Base-by-base conservation (phyloP, 1,140 invertebrate genomes). In the Bombus confusus region DNA sequence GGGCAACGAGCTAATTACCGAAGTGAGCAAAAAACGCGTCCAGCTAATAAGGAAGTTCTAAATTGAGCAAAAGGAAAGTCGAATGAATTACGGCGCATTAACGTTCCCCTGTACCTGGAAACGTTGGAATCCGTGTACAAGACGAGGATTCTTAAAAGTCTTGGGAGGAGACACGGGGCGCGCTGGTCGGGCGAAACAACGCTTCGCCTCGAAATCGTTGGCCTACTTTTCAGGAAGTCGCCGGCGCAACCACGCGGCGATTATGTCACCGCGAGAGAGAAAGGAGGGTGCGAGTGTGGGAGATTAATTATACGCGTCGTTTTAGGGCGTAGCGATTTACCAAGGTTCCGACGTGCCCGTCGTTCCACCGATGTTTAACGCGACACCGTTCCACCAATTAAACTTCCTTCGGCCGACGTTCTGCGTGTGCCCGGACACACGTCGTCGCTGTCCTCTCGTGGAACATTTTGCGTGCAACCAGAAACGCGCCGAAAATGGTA, bases 291-390 rank as follows among this genome's bases (percentile, higher is more conserved):
- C 87, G 91, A 90, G 88, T 91, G 88, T 91, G 86, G 87, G 75
- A 91, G 91, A 92, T 93, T 92, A 93, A 93, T 92, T 91, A 85
- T 81, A 43, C 83, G 37, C 41, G 84, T 76, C 73, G 84, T 88
- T 91, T 90, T 83, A 86, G 87, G 90, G 83, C 79, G 87, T 80
- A 88, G 78, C 85, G 83, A 86, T 84, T 80, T 71, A 43, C 72
- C 84, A 88, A 91, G 87, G 87, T 91, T 86, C 68, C 72, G 82
- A 80, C 80, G 78, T 74, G 43, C 2, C 43, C 43, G 72, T 69
- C 83, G 78, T 85, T 87, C 81, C 62, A 47, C 68, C 72, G 80
- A 83, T 86, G 82, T 47, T 89, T 82, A 79, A 84, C 85, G 73
- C 77, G 85, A 72, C 84, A 77, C 62, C 84, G 81, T 71, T 85